Evolutionary conservation across 2,113 vertebrate genomes (phyloP), one percentile per base, ranked within the genome.

Genomic region (Gasterosteus nipponicus): DNA sequence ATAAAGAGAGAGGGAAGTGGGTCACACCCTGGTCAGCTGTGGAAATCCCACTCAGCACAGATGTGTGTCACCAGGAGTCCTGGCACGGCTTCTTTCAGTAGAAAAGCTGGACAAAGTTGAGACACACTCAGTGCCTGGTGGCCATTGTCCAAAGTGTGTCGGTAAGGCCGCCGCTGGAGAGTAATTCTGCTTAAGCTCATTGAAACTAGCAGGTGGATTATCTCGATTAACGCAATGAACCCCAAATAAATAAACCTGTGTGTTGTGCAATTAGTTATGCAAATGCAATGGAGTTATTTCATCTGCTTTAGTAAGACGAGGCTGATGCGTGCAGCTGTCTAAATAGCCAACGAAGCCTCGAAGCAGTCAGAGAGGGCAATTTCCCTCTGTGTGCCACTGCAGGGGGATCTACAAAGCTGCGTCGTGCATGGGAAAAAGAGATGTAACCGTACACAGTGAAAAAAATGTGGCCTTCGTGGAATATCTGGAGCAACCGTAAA

Each of bases 31-130:
- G 86, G 75, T 91, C 86, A 84, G 83, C 78, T 57, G 74, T 86
- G 78, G 76, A 87, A 91, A 81, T 82, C 80, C 75, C 84, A 87
- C 78, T 88, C 75, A 75, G 87, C 86, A 75, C 91, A 92, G 88
- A 94, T 93, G 90, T 93, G 90, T 94, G 88, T 90, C 87, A 87
- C 82, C 76, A 19, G 85, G 87, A 89, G 87, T 85, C 64, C 78
- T 86, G 82, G 87, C 86, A 82, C 77, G 2, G 77, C 73, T 80
- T 88, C 85, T 82, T 89, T 91, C 73, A 75, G 68, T 11, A 67
- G 82, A 69, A 85, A 89, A 88, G 75, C 83, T 63, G 83, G 56
- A 84, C 66, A 69, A 77, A 85, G 87, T 81, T 74, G 68, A 87
- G 73, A 62, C 59, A 46, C 74, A 68, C 61, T 56, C 84, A 38